Evolutionary conservation across 2,797 vertebrate species (phyloP).

Genomic region (Myoxocephalus aenaeus): DNA sequence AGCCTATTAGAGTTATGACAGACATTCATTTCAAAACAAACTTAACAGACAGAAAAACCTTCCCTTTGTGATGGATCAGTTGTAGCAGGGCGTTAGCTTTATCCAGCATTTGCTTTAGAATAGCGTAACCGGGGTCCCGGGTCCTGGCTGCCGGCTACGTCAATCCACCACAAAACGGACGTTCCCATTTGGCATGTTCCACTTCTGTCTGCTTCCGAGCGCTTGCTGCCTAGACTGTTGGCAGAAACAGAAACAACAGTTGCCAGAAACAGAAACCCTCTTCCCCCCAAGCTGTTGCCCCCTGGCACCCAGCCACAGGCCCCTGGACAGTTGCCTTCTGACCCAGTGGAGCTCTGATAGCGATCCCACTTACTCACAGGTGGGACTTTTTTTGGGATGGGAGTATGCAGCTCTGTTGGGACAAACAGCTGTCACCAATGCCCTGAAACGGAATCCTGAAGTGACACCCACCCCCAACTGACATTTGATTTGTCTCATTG

Average conservation of each 20-base stretch:
- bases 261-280: conserved; percentile 51
- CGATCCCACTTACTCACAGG: conserved; percentile 64
- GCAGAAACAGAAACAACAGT: not conserved
- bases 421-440: conserved; percentile 48
- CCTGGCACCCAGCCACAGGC: conserved; percentile 48
- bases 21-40: not conserved
- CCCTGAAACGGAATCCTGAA: conserved; percentile 29
- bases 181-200: conserved; percentile 12
- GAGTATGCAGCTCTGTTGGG: conserved; percentile 11
- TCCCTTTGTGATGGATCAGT: not conserved
- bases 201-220: conserved; percentile 22
- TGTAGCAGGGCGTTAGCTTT: not conserved
- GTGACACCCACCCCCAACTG: not conserved
- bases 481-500: conserved; percentile 15
- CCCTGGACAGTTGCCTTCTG: conserved; percentile 73
- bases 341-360: conserved; percentile 61
- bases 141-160: not conserved
- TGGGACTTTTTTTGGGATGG: conserved; percentile 44
- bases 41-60: not conserved
- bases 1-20: not conserved
- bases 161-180: not conserved
- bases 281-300: conserved; percentile 19
- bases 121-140: not conserved
- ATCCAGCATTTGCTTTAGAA: not conserved
- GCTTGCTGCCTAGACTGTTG: not conserved